These are phyloP conservation scores for Brachyopa scutellaris DNA, from an alignment of 2,888 invertebrate genomes.

Conservation along the genomic window DNA sequence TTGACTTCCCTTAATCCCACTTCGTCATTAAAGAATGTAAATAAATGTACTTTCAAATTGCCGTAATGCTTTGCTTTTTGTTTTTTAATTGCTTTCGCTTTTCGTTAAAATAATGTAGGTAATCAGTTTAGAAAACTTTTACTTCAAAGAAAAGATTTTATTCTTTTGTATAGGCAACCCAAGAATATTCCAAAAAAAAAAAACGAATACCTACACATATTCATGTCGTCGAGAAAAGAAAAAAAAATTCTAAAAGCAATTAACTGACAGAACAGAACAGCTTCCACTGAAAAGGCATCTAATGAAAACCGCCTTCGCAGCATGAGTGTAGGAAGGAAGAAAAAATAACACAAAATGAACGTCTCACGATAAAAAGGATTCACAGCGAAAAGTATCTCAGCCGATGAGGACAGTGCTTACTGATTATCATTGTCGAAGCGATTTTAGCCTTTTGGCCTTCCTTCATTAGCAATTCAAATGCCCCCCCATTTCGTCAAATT, in stretches of 20 bases:
- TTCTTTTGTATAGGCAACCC: constrained; percentile 2
- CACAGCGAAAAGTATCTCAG: constrained; percentile 25
- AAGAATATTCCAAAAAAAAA: background rate
- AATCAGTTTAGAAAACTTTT: constrained; percentile 54
- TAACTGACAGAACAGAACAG: constrained; percentile 23
- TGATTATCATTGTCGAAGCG: constrained; percentile 50
- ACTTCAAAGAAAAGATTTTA: constrained; percentile 56
- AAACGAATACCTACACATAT: background rate
- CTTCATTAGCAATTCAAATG: constrained; percentile 70
- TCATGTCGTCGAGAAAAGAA: background rate
- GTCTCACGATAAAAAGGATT: constrained; percentile 48
- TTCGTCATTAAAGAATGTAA: too few species aligned
- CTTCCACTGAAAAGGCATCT: constrained; percentile 38
- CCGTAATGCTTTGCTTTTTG: too few species aligned
- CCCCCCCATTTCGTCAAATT: constrained; percentile 45
- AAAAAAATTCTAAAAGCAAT: constrained; percentile 42
- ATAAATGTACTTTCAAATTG: too few species aligned
- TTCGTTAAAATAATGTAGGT: constrained; percentile 36
- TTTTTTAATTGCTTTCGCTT: constrained; percentile 37
- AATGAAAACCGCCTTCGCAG: constrained; percentile 41
- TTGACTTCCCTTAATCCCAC: too few species aligned
- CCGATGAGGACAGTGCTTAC: constrained; percentile 36
- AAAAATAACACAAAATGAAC: background rate
- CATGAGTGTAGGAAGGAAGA: background rate
- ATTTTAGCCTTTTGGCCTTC: constrained; percentile 45